Base-by-base conservation (phyloP, 2,888 invertebrate genomes). In the Priapulus caudatus region DNA sequence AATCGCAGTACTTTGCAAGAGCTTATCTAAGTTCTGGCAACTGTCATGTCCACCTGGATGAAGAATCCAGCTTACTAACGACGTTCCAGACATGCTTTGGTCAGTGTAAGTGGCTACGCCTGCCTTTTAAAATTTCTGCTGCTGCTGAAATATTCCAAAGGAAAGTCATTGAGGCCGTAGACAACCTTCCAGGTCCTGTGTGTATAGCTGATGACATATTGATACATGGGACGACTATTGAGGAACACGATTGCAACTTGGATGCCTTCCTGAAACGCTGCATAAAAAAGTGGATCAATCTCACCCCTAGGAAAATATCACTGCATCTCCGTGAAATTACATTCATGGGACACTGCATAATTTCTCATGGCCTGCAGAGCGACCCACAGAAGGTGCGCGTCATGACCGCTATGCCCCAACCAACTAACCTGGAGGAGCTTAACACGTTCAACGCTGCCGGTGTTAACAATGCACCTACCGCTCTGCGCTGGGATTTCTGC, bases 121-220 rank as follows among this genome's bases (percentile, higher is more conserved):
- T 33, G n/a, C 33, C 33, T 10, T 33, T 33, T n/a, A n/a, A n/a
- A 33, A 10, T 33, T 5, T 33, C 10, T n/a, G 33, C n/a, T 5
- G 5, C 33, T 10, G n/a, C 10, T 33, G 33, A 33, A 33, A 33
- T 33, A 10, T 33, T 33, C 33, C 33, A 33, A n/a, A 33, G n/a
- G n/a, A n/a, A n/a, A n/a, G n/a, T n/a, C n/a, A n/a, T 33, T 5
- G 33, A 33, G 10, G 33, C 33, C 10, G 10, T 33, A n/a, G 33
- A n/a, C n/a, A n/a, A 33, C n/a, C n/a, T 33, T 10, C 33, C 33
- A 10, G 33, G 33, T 33, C n/a, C n/a, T n/a, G n/a, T n/a, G n/a
- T 53, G 55, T 33, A 48, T 60, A 15, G 52, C 54, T 15, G 59
- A 56, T 50, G 58, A 58, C n/a, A 33, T 33, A 10, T 10, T 33